Evolutionary conservation across 2,113 vertebrate species (phyloP).

Genomic region (Perca fluviatilis): DNA sequence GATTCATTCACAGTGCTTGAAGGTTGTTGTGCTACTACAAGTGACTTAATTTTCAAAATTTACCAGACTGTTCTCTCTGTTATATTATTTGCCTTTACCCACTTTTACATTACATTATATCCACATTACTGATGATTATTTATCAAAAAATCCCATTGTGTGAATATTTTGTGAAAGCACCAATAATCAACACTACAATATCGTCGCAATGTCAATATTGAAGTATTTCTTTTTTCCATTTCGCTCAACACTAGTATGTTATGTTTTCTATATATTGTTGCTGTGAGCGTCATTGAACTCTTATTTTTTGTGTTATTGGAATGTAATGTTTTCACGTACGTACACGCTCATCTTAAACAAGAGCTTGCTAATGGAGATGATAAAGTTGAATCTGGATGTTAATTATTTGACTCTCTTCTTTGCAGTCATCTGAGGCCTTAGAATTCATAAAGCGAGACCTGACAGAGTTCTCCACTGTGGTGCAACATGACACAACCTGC

Average conservation of each 20-base stretch:
- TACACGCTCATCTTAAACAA: neutral
- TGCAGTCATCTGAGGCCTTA: constrained; percentile 94
- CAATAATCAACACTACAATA: too few species aligned
- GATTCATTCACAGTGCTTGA: neutral
- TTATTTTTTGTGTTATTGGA: neutral
- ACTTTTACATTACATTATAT: too few species aligned
- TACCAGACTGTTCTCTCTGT: too few species aligned
- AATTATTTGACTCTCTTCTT: neutral
- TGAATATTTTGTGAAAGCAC: too few species aligned
- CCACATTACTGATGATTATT: too few species aligned
- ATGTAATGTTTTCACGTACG: neutral
- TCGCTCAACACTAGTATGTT: too few species aligned
- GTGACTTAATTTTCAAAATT: too few species aligned
- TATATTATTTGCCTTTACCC: too few species aligned
- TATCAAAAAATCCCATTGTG: too few species aligned
- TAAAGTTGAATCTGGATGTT: neutral
- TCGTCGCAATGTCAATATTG: too few species aligned
- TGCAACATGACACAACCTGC: constrained; percentile 98
- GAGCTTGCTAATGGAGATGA: neutral
- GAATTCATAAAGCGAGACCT: constrained; percentile 98
- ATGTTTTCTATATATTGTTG: neutral
- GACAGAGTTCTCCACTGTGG: constrained; percentile 94
- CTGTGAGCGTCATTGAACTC: neutral
- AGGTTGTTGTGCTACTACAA: neutral
- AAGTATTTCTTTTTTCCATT: too few species aligned